Percentiles rank a stretch among this genome's conserved stretches.
phyloP scores from a whole-genome alignment of 2,797 vertebrate species.

The Tokudaia muenninki region DNA sequence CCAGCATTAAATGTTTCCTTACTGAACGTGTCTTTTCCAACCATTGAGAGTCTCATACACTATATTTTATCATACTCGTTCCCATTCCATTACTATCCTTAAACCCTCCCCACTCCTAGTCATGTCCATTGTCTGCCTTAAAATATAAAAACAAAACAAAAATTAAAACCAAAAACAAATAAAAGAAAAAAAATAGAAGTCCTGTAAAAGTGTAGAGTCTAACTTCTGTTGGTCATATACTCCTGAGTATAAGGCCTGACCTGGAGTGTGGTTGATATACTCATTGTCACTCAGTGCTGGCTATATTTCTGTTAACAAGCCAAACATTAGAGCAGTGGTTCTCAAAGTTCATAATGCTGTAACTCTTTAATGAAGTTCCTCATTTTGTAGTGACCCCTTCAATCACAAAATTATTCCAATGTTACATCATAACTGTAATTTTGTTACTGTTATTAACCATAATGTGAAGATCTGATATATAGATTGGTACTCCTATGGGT shows the following conservation, averaged over 20 bases:
- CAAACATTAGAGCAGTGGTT: neutral
- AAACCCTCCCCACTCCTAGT: neutral
- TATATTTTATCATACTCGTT: neutral
- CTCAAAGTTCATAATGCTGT: neutral
- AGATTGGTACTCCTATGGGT: neutral
- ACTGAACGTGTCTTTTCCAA: neutral
- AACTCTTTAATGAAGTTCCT: neutral
- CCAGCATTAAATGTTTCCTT: neutral
- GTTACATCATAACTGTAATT: neutral
- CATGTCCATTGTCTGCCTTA: neutral
- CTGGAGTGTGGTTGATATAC: neutral
- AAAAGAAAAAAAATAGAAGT: neutral
- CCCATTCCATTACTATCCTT: neutral
- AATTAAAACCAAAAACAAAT: neutral
- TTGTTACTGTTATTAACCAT: neutral
- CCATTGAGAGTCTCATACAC: neutral
- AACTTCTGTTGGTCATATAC: neutral
- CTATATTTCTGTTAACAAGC: neutral
- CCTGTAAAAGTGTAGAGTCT: neutral
- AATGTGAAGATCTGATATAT: neutral
- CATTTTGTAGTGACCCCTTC: neutral
- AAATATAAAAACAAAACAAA: neutral
- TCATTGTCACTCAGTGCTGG: neutral
- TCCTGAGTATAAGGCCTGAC: neutral
- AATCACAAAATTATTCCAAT: neutral